Evolutionary conservation across 2,888 invertebrate species (phyloP).

Genomic region (Parochlus steinenii): DNA sequence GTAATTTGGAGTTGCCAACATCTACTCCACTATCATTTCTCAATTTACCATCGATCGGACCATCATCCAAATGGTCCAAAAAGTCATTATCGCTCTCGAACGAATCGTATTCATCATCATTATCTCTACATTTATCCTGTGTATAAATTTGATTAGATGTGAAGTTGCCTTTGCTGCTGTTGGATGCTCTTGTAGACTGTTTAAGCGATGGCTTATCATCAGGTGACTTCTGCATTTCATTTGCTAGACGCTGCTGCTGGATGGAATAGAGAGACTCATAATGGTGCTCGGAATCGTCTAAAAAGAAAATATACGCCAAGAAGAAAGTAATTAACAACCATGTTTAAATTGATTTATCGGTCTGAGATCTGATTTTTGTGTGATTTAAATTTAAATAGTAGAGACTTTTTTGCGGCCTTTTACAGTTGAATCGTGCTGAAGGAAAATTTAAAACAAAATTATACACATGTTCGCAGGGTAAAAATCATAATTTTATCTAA

Average conservation of each 20-base stretch:
- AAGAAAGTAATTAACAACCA: constrained; percentile 11
- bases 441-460: too few relatives aligned
- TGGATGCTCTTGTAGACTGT: constrained; percentile 15
- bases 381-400: too few relatives aligned
- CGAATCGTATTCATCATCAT: constrained; percentile 49
- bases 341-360: constrained; percentile 11
- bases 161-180: neutral
- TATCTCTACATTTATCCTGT: constrained; percentile 17
- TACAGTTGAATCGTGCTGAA: too few relatives aligned
- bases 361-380: too few relatives aligned
- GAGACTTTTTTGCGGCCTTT: too few relatives aligned
- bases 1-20: constrained; percentile 36
- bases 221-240: constrained; percentile 5
- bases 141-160: neutral
- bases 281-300: constrained; percentile 53
- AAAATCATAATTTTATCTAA: too few relatives aligned
- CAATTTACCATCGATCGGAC: constrained; percentile 20
- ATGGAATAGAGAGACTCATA: constrained; percentile 44
- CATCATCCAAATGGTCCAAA: constrained; percentile 32
- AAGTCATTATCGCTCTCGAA: constrained; percentile 53
- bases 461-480: too few relatives aligned
- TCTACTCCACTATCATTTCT: constrained; percentile 33
- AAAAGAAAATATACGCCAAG: constrained; percentile 16
- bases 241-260: constrained; percentile 9
- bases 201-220: constrained; percentile 8